Conservation (phyloP, 1,140 invertebrate species). For the Bombus waltoni region DNA sequence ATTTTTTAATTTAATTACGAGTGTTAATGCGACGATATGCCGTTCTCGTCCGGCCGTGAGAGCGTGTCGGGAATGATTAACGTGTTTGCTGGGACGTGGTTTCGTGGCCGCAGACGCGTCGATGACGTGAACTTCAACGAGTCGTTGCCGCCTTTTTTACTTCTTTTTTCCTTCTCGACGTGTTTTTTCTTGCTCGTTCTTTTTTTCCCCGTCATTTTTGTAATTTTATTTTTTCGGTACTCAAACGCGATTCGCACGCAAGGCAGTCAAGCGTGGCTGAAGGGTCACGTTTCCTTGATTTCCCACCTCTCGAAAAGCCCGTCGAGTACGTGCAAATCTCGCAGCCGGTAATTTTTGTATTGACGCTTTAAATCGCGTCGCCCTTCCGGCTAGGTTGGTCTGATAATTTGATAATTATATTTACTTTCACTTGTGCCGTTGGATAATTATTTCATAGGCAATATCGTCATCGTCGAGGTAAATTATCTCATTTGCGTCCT, state of each 20-base stretch:
- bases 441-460: conserved; percentile 11
- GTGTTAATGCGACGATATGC: conserved; percentile 33
- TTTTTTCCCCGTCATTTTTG: not conserved
- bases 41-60: not conserved
- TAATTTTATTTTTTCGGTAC: conserved; percentile 33
- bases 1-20: conserved; percentile 66
- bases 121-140: conserved; percentile 49
- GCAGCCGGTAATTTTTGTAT: conserved; percentile 18
- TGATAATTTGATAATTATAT: conserved; percentile 23
- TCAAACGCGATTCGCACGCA: not conserved
- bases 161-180: not conserved
- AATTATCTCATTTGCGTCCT: not conserved
- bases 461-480: too few relatives aligned
- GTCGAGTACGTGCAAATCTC: conserved; percentile 13
- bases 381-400: not conserved
- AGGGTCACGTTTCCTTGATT: conserved; percentile 42
- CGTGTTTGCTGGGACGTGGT: conserved; percentile 46
- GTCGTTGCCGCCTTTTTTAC: not conserved
- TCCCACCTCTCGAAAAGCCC: not conserved
- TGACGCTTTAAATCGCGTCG: conserved; percentile 1
- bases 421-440: not conserved
- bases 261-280: not conserved
- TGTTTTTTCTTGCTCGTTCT: not conserved
- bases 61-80: conserved; percentile 61
- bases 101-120: conserved; percentile 39